Evolutionary conservation across 2,113 vertebrate genomes (phyloP).

Genomic region (Drymodes brunneopygia): DNA sequence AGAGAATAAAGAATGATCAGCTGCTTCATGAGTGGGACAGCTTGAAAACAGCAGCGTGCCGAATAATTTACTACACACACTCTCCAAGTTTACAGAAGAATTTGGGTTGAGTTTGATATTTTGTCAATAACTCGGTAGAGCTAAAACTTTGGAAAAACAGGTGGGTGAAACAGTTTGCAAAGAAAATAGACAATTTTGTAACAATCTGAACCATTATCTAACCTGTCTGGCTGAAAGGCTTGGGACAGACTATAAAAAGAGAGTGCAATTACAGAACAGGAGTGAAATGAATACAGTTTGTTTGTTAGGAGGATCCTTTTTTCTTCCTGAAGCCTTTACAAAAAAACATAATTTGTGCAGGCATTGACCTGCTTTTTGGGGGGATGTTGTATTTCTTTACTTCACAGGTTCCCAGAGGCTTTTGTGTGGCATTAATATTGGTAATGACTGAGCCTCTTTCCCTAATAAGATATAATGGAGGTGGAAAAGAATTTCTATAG

Average conservation of each 20-base stretch:
- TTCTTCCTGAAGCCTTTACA: neutral
- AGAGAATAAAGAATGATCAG: neutral
- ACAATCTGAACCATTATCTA: neutral
- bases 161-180: neutral
- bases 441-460: neutral
- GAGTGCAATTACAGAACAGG: neutral
- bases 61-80: neutral
- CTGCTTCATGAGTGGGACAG: neutral
- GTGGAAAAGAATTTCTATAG: neutral
- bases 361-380: neutral
- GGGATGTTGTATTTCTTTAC: neutral
- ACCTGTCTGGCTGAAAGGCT: neutral
- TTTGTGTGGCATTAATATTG: neutral
- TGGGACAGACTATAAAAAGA: neutral
- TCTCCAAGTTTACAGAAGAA: neutral
- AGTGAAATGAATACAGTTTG: neutral
- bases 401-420: neutral
- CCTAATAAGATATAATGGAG: neutral
- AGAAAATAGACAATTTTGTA: neutral
- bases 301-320: neutral
- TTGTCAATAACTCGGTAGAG: neutral
- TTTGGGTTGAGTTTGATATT: neutral
- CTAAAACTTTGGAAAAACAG: neutral
- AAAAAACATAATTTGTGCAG: neutral
- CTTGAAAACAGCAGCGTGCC: neutral